Percentiles rank a stretch among this genome's conserved stretches.
Conservation (phyloP, 2,888 invertebrate genomes). For the Acrocyrtus sp. region DNA sequence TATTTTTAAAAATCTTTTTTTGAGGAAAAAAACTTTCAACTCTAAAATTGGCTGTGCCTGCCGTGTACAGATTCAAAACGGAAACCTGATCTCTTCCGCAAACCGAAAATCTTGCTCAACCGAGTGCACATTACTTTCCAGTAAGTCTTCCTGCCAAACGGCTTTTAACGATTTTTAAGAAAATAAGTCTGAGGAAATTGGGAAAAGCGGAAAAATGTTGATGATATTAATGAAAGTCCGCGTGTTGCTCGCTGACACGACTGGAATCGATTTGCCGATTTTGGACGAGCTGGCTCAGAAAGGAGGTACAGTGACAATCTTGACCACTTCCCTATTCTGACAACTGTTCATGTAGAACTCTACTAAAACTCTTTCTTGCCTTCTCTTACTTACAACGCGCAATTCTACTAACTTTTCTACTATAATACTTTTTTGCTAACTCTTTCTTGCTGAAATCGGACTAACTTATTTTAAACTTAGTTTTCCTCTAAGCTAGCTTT, state of each 20-base stretch:
- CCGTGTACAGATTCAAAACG: no score
- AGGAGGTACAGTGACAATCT: constrained; percentile 55
- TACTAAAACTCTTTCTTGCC: not conserved
- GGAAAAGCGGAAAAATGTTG: constrained; percentile 51
- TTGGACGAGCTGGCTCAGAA: constrained; percentile 57
- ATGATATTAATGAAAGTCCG: constrained; percentile 55
- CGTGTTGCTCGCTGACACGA: constrained; percentile 49
- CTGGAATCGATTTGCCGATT: constrained; percentile 58
- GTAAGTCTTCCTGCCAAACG: constrained; percentile 7
- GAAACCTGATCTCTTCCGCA: no score
- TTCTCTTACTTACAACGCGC: not conserved
- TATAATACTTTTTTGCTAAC: no score
- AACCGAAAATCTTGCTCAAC: no score
- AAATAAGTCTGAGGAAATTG: not conserved
- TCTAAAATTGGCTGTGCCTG: no score
- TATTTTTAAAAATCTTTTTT: no score
- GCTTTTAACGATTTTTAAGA: not conserved
- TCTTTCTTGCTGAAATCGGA: no score
- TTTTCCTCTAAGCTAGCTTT: no score
- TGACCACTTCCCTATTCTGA: no score
- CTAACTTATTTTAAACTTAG: no score
- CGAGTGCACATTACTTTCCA: not conserved
- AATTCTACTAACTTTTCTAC: no score
- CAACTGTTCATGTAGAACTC: not conserved
- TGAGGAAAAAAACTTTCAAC: no score